These are phyloP conservation scores for Erebia epiphron DNA, from an alignment of 2,888 invertebrate genomes.

Conservation along the genomic window DNA sequence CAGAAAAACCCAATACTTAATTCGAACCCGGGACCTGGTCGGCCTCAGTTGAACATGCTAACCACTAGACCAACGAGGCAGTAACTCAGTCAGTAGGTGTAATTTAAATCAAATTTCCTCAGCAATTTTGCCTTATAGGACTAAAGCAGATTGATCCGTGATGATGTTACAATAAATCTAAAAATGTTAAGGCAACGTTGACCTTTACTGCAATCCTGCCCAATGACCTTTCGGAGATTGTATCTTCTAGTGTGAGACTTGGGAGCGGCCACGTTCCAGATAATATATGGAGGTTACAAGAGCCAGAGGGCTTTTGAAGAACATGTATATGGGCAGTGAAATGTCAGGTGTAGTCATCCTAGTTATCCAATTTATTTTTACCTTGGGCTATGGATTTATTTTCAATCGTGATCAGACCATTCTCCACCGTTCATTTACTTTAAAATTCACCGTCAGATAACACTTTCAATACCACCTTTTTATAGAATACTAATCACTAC, in stretches of 20 bases:
- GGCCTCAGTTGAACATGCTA: too few species aligned
- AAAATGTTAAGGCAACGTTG: constrained; percentile 38
- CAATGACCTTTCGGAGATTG: constrained; percentile 38
- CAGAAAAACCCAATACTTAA: too few species aligned
- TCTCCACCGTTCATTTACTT: neutral
- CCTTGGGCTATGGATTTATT: neutral
- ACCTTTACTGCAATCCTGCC: constrained; percentile 35
- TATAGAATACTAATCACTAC: too few species aligned
- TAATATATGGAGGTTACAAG: constrained; percentile 27
- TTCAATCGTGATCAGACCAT: neutral
- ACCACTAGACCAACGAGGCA: too few species aligned
- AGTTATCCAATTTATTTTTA: neutral
- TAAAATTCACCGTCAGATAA: neutral
- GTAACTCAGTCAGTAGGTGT: neutral
- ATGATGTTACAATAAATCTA: constrained; percentile 38
- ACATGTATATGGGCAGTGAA: neutral
- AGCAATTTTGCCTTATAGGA: constrained; percentile 6
- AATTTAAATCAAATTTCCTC: constrained; percentile 2
- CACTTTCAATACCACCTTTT: neutral
- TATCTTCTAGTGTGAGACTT: constrained; percentile 29
- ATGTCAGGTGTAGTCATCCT: neutral
- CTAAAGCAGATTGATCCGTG: constrained; percentile 1
- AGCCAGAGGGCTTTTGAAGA: constrained; percentile 8
- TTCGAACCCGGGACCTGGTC: too few species aligned
- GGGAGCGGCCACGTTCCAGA: constrained; percentile 28